Evolutionary conservation across 2,888 invertebrate species (phyloP), one percentile per base, ranked within the genome.

Genomic region (Pristionchus exspectatus): DNA sequence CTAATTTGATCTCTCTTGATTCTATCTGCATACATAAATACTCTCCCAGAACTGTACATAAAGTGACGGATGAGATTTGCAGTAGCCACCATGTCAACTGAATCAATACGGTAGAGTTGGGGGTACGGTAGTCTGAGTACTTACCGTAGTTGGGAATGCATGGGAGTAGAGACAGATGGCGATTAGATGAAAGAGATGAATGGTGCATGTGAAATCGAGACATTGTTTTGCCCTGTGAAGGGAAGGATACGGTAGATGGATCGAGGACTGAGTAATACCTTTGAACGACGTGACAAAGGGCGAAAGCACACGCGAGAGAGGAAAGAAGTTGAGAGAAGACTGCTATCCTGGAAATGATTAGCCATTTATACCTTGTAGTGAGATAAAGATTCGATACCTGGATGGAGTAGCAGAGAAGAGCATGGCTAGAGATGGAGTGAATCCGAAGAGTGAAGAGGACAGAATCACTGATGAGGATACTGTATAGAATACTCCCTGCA

Each of bases 11-110:
- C 56, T 98, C 98, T 95, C 98, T 97, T 90, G 99, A 96, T 96
- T 99, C 99, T 10, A 98, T 97, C 94, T 97, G 96, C 96, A 99
- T 97, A 95, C 99, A 99, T 86, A 99, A 96, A 96, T 98, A 98
- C 96, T 99, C 99, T 0, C 98, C 98, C 87, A 97, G 97, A 24
- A 99, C 97, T 94, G 99, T 99, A 96, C 97, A 98, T 92, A 99
- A 69, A 90, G n/a, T 27, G 21, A 56, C 81, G 10, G 91, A 98
- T 10, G 97, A 97, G 9, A 97, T 96, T 95, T 98, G 98, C 27
- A 98, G 96, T 4, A 97, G 96, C 98, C 98, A 99, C 98, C 98
- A 99, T 2, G 92, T 85, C 85, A 92, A 96, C 95, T 98, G 98
- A 33, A 98, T 50, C 21, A 54, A n/a, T n/a, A 24, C 44, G 24